Evolutionary conservation across 2,797 vertebrate genomes (phyloP).

Genomic region (Etheostoma perlongum): DNA sequence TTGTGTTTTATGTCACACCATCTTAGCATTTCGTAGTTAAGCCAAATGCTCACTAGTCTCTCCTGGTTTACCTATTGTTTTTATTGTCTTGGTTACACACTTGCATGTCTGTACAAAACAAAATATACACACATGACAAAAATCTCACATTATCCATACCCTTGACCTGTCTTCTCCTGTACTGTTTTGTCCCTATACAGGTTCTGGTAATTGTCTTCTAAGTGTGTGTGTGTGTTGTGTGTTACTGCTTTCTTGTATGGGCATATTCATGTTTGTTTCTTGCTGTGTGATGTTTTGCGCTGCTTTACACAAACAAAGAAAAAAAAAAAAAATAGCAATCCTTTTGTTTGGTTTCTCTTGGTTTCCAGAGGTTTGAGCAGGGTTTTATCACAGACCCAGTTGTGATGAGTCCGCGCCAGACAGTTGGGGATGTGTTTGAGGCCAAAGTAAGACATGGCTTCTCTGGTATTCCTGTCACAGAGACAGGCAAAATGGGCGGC

Average conservation of each 20-base stretch:
- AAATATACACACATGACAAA: too few relatives aligned
- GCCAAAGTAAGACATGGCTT: slow-evolving; percentile 93
- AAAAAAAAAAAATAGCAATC: accelerated
- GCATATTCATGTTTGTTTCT: background rate
- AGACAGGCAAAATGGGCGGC: slow-evolving; percentile 93
- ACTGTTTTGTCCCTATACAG: slow-evolving; percentile 47
- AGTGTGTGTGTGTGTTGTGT: background rate
- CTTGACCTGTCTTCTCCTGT: slow-evolving; percentile 27
- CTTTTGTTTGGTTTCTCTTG: background rate
- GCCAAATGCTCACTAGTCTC: background rate
- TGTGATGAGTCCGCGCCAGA: slow-evolving; percentile 91
- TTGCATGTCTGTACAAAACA: background rate
- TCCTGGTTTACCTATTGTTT: background rate
- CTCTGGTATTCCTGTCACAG: slow-evolving; percentile 93
- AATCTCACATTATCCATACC: too few relatives aligned
- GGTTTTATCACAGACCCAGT: slow-evolving; percentile 95
- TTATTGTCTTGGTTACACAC: background rate
- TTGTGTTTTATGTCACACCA: background rate
- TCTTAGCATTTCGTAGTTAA: background rate
- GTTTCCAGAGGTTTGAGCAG: slow-evolving; percentile 92
- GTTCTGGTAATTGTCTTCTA: slow-evolving; percentile 46
- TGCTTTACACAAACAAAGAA: background rate
- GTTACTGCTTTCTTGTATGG: background rate
- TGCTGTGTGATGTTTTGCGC: slow-evolving; percentile 7
- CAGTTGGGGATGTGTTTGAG: slow-evolving; percentile 90